Conservation (phyloP, 92 coral and sea anemone species). For the Anthopleura xanthogrammica region DNA sequence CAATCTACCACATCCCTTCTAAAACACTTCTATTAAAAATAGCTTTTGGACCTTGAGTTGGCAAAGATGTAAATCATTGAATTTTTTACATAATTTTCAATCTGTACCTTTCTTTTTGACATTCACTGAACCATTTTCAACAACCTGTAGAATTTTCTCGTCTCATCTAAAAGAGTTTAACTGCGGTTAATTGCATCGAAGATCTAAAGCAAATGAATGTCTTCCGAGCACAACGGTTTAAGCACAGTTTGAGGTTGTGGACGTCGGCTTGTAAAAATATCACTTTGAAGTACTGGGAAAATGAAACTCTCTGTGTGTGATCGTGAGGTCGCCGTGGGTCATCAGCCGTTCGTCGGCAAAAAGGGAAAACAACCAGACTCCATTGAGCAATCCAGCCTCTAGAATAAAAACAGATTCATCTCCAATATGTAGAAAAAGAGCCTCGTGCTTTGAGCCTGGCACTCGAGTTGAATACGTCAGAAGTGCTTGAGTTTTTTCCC, state of each 20-base stretch:
- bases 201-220: background rate
- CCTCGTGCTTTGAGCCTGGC: background rate
- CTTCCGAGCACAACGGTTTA: background rate
- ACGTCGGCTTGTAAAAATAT: background rate
- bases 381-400: background rate
- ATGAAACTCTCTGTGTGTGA: background rate
- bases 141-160: too few species aligned
- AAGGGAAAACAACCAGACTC: background rate
- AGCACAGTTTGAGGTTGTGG: background rate
- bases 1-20: background rate
- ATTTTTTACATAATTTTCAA: too few species aligned
- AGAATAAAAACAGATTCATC: background rate
- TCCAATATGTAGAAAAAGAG: background rate
- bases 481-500: background rate
- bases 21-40: too few species aligned
- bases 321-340: background rate
- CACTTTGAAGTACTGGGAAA: slow-evolving; percentile 1
- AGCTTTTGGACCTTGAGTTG: too few species aligned
- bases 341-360: background rate
- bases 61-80: too few species aligned
- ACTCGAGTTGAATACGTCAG: background rate
- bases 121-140: too few species aligned
- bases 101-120: too few species aligned
- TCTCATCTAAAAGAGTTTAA: background rate
- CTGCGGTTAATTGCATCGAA: background rate